phyloP scores from a whole-genome alignment of 2,113 vertebrate genomes.

The Zingel zingel region DNA sequence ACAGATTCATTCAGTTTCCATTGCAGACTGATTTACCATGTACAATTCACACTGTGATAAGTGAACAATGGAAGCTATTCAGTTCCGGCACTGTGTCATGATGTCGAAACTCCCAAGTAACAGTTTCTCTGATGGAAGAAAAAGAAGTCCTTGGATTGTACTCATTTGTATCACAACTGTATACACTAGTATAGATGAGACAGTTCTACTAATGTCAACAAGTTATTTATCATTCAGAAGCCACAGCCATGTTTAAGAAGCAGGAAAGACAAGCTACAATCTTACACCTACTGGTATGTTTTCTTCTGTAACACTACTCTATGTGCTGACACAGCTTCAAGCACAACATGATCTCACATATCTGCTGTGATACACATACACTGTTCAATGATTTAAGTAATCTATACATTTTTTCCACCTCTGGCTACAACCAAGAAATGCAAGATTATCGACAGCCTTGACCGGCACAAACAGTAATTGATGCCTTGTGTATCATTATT shows the following conservation, averaged over 20 bases:
- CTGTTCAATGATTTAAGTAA: conserved; percentile 3
- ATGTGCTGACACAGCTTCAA: conserved; percentile 14
- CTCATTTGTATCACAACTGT: conserved; percentile 28
- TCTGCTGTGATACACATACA: neutral
- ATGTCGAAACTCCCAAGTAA: conserved; percentile 27
- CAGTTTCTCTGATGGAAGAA: conserved; percentile 19
- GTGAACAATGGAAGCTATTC: conserved; percentile 52
- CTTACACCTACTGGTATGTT: conserved; percentile 12
- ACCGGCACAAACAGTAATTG: conserved; percentile 16
- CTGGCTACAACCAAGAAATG: neutral
- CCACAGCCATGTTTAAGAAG: neutral
- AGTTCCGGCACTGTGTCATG: conserved; percentile 30
- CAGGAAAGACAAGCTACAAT: neutral
- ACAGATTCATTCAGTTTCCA: conserved; percentile 52
- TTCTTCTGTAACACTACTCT: neutral
- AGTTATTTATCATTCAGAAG: neutral
- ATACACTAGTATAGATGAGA: neutral
- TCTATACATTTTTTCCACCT: conserved; percentile 14
- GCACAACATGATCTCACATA: conserved; percentile 16
- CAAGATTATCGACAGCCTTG: neutral
- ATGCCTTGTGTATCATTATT: conserved; percentile 21
- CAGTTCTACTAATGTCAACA: conserved; percentile 2
- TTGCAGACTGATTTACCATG: conserved; percentile 54
- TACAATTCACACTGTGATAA: conserved; percentile 64
- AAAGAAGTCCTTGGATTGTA: conserved; percentile 33